These are phyloP conservation scores for Papilio elwesi DNA, from an alignment of 2,888 invertebrate genomes.

Conservation along the genomic window DNA sequence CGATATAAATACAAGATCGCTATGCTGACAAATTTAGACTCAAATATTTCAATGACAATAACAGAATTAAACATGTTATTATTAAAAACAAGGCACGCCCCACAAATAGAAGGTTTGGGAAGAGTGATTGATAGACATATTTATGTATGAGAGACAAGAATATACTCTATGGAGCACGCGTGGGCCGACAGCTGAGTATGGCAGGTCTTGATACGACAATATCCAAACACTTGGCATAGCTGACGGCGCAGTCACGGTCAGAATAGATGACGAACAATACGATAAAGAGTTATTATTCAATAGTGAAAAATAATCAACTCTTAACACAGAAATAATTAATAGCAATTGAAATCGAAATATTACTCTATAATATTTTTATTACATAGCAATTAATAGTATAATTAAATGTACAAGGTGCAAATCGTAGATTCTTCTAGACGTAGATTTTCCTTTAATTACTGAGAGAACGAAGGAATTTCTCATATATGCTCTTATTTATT, in stretches of 20 bases:
- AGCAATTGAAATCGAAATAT: not conserved
- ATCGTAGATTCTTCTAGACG: too few relatives aligned
- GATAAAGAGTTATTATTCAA: not conserved
- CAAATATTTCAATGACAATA: conserved; percentile 40
- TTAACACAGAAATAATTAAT: too few relatives aligned
- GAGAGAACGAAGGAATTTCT: too few relatives aligned
- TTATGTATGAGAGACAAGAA: conserved; percentile 52
- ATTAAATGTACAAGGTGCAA: not conserved
- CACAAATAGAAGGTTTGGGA: conserved; percentile 55
- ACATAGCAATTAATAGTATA: not conserved
- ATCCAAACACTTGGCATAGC: conserved; percentile 51
- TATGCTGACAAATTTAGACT: conserved; percentile 37
- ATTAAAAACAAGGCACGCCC: conserved; percentile 56
- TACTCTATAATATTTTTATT: too few relatives aligned
- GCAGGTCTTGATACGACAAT: conserved; percentile 46
- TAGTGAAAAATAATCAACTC: not conserved
- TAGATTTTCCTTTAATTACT: too few relatives aligned
- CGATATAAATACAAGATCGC: conserved; percentile 38
- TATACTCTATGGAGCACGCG: conserved; percentile 63
- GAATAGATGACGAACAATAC: conserved; percentile 22
- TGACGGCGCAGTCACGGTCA: conserved; percentile 25
- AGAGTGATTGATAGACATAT: conserved; percentile 54
- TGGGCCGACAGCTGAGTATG: conserved; percentile 56
- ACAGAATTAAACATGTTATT: conserved; percentile 51
- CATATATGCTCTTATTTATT: not conserved